Percentiles rank a stretch among this genome's conserved stretches.
phyloP scores from a whole-genome alignment of 1,140 invertebrate species.

The Ceratina calcarata region DNA sequence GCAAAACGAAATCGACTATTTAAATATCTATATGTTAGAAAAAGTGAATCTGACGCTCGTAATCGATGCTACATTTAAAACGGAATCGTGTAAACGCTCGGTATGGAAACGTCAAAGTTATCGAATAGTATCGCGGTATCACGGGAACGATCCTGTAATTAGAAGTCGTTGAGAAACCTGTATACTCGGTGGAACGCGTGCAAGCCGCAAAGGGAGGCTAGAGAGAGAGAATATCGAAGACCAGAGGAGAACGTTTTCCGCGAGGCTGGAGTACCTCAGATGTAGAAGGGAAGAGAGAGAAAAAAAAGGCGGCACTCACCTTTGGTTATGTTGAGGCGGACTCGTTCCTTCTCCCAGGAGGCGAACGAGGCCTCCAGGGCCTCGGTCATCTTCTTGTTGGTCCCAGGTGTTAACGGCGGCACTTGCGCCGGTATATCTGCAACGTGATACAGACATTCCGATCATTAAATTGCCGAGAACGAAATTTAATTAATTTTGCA shows the following conservation, averaged over 20 bases:
- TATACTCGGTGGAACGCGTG: slow-evolving; percentile 3
- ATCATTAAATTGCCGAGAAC: not conserved
- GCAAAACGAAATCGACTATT: no score
- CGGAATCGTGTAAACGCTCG: no score
- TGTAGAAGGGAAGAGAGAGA: not conserved
- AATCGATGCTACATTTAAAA: no score
- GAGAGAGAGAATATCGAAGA: no score
- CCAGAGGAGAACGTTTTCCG: not conserved
- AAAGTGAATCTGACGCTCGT: no score
- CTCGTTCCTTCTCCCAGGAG: slow-evolving; percentile 97
- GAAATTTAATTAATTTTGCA: not conserved
- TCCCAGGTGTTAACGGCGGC: slow-evolving; percentile 97
- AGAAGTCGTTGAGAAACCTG: slow-evolving; percentile 36
- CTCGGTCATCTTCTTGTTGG: slow-evolving; percentile 99
- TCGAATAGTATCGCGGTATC: slow-evolving; percentile 9
- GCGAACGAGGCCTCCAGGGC: slow-evolving; percentile 97
- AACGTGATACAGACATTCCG: slow-evolving; percentile 72
- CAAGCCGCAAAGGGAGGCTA: not conserved
- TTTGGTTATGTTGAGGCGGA: slow-evolving; percentile 96
- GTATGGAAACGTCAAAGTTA: not conserved
- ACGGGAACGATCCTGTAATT: slow-evolving; percentile 33
- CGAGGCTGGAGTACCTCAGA: not conserved
- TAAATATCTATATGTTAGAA: no score
- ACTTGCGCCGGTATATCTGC: slow-evolving; percentile 96
- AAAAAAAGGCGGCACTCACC: slow-evolving; percentile 82